Conservation (phyloP, 1,140 invertebrate species). For the Diuraphis noxia region DNA sequence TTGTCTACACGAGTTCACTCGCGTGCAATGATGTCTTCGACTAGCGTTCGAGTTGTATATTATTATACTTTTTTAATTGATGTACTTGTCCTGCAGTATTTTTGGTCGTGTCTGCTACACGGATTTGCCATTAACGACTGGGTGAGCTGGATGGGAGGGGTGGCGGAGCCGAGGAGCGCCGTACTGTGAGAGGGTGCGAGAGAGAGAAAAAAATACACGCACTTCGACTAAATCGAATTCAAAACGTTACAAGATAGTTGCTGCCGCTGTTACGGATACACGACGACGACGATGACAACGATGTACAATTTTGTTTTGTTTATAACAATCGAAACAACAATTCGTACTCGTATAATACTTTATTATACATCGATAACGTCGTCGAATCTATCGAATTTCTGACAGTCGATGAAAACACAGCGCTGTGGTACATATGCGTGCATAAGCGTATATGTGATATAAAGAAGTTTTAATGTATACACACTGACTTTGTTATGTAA, state of each 20-base stretch:
- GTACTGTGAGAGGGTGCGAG: neutral
- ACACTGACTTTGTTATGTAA: neutral
- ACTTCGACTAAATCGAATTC: neutral
- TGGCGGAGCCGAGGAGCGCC: neutral
- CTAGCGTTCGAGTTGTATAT: neutral
- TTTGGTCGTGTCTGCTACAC: constrained; percentile 27
- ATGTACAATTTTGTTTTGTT: constrained; percentile 3
- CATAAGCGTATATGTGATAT: neutral
- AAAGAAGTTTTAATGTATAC: neutral
- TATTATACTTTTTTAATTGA: constrained; percentile 32
- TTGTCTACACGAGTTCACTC: neutral
- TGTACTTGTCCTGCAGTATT: constrained; percentile 25
- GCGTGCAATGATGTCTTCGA: neutral
- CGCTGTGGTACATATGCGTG: too few relatives aligned
- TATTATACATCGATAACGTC: neutral
- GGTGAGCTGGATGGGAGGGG: neutral
- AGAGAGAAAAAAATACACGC: neutral
- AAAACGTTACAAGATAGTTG: constrained; percentile 14
- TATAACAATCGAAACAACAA: neutral
- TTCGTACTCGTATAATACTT: neutral
- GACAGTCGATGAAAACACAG: neutral
- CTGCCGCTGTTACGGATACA: neutral
- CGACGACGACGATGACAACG: neutral
- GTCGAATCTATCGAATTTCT: neutral
- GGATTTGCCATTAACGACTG: constrained; percentile 50